Conservation (phyloP, 2,797 vertebrate genomes). For the Hemibagrus guttatus region DNA sequence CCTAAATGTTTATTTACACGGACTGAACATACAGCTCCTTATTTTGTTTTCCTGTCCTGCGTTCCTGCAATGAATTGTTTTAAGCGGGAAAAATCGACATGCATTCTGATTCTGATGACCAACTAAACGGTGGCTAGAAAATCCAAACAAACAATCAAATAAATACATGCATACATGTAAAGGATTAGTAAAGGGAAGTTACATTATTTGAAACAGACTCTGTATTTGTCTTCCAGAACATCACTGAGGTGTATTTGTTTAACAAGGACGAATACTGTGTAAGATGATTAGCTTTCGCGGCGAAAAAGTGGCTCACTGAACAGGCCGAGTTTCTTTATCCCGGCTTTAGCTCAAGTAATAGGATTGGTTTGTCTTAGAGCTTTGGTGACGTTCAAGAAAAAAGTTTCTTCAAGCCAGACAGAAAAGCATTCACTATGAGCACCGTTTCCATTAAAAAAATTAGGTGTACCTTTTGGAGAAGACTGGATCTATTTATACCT, state of each 20-base stretch:
- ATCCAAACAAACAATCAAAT: not conserved
- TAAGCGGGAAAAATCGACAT: not conserved
- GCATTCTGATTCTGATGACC: not conserved
- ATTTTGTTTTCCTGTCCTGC: not conserved
- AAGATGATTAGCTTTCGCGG: not conserved
- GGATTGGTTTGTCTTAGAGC: slow-evolving; percentile 70
- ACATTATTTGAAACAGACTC: not conserved
- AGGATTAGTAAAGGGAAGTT: not conserved
- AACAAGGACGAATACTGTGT: not conserved
- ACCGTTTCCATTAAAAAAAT: too few species aligned
- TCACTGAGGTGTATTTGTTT: not conserved
- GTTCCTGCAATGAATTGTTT: too few species aligned
- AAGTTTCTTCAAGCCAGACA: slow-evolving; percentile 49
- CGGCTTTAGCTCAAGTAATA: slow-evolving; percentile 62
- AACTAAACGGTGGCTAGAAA: not conserved
- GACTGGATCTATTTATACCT: not conserved
- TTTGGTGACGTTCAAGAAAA: slow-evolving; percentile 58
- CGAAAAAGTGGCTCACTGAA: too few species aligned
- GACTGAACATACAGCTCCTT: not conserved
- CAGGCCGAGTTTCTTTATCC: slow-evolving; percentile 42
- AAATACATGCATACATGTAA: not conserved
- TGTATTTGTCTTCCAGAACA: not conserved
- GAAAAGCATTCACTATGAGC: not conserved
- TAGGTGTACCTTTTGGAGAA: too few species aligned
- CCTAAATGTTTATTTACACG: not conserved